Conservation (phyloP, 2,113 vertebrate species). For the Canis aureus region DNA sequence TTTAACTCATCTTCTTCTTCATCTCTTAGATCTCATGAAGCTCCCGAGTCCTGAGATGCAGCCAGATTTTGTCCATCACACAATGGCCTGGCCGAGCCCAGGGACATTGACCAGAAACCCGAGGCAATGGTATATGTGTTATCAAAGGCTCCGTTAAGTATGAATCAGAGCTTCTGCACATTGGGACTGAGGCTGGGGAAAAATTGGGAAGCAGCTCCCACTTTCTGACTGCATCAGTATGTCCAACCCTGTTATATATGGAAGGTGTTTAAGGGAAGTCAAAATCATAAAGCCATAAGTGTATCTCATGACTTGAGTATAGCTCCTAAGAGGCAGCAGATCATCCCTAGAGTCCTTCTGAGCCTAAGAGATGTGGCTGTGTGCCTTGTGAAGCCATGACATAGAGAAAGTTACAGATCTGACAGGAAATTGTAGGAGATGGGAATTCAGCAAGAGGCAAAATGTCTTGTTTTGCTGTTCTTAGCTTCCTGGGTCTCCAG, state of each 20-base stretch:
- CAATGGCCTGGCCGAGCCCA: background rate
- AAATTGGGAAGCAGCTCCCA: background rate
- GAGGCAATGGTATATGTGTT: background rate
- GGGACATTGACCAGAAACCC: background rate
- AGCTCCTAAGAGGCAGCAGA: background rate
- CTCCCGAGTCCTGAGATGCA: background rate
- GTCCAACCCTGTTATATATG: background rate
- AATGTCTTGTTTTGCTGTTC: slow-evolving; percentile 55
- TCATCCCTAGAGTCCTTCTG: background rate
- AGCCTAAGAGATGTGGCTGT: background rate
- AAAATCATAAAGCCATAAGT: background rate
- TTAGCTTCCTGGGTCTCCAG: slow-evolving; percentile 55
- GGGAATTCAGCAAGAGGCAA: slow-evolving; percentile 2
- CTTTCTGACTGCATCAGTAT: background rate
- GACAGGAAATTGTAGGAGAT: slow-evolving; percentile 44
- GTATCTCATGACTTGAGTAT: background rate
- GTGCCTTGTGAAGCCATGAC: background rate
- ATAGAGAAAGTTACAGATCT: background rate
- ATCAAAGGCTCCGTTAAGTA: background rate
- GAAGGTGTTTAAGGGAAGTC: background rate
- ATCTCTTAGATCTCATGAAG: background rate
- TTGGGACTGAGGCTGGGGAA: background rate
- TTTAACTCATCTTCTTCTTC: background rate
- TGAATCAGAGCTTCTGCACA: background rate
- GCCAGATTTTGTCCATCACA: background rate